Percentiles rank a stretch among this genome's conserved stretches.
Conservation (phyloP, 2,113 vertebrate genomes). For the Malurus melanocephalus region DNA sequence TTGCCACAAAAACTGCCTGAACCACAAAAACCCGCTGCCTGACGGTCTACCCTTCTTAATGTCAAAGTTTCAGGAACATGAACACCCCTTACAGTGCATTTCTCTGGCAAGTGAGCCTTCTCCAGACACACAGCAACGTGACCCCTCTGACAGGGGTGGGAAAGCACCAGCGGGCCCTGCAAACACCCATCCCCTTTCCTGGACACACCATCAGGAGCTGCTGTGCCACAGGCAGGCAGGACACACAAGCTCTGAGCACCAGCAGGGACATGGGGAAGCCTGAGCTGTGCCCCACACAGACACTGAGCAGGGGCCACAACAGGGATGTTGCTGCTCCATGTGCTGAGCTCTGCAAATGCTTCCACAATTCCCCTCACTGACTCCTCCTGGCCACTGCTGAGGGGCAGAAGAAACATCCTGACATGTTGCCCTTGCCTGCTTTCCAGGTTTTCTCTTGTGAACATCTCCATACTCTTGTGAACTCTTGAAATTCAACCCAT, state of each 20-base stretch:
- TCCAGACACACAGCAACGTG: background rate
- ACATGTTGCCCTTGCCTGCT: background rate
- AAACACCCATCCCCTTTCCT: background rate
- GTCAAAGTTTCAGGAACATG: background rate
- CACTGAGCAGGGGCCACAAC: background rate
- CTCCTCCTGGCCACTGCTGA: background rate
- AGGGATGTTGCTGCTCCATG: background rate
- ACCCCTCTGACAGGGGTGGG: background rate
- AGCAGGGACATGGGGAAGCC: background rate
- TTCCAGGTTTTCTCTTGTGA: background rate
- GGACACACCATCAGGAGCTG: background rate
- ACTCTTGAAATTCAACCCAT: background rate
- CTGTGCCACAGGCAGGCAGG: fast-evolving
- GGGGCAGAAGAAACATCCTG: background rate
- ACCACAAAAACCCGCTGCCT: background rate
- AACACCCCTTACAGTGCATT: background rate
- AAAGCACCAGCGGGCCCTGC: background rate
- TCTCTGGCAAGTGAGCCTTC: background rate
- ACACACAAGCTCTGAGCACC: background rate
- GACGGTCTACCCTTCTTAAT: fast-evolving
- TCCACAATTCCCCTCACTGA: background rate
- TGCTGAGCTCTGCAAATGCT: background rate
- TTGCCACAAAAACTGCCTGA: background rate
- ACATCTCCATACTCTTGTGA: background rate
- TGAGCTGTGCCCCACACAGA: background rate